These are phyloP conservation scores for Pampus argenteus DNA, from an alignment of 2,797 vertebrate genomes.

Conservation along the genomic window DNA sequence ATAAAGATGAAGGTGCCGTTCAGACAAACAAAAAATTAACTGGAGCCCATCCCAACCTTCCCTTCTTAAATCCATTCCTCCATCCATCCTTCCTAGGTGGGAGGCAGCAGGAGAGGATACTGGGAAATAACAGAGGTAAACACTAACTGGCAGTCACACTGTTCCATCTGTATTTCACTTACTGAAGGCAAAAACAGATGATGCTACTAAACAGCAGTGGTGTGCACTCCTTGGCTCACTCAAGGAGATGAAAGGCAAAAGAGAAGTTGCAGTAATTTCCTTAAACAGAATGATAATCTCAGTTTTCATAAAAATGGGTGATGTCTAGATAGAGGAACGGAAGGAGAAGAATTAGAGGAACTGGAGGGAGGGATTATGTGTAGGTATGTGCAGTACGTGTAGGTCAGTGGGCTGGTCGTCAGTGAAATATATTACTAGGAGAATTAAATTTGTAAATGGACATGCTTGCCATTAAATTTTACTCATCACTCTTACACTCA, in stretches of 20 bases:
- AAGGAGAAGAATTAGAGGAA: background rate
- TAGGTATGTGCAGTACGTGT: no score
- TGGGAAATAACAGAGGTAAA: conserved; percentile 31
- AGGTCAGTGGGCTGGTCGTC: no score
- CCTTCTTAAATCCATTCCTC: conserved; percentile 16
- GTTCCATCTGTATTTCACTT: background rate
- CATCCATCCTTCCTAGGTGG: conserved; percentile 38
- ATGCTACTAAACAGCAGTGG: background rate
- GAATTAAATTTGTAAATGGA: no score
- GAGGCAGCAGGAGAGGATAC: conserved; percentile 48
- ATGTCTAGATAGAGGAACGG: conserved; percentile 5
- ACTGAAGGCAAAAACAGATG: background rate
- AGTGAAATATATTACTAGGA: background rate
- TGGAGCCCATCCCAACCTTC: conserved; percentile 36
- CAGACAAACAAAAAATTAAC: conserved; percentile 68
- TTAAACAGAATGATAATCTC: background rate
- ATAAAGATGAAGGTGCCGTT: conserved; percentile 32
- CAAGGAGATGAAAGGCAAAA: no score
- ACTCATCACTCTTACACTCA: background rate
- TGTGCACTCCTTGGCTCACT: background rate
- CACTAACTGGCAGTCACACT: background rate
- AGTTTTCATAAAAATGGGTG: background rate
- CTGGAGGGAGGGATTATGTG: background rate
- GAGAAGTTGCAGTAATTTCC: background rate
- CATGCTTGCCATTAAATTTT: background rate